Evolutionary conservation across 1,140 invertebrate genomes (phyloP), one percentile per base, ranked within the genome.

Genomic region (Diorhabda elongata): DNA sequence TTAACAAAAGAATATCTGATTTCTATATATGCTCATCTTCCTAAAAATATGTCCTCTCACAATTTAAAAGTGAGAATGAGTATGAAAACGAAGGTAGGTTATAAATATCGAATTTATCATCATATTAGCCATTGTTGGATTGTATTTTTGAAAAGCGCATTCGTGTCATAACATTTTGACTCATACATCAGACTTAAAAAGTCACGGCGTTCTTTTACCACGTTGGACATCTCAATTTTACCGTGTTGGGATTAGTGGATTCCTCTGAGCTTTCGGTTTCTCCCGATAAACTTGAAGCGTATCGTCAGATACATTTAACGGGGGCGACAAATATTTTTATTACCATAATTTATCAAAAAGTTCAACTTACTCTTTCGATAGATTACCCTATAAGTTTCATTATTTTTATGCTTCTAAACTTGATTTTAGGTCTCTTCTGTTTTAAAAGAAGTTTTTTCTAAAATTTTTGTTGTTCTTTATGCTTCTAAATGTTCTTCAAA

Each of bases 141-240:
- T 69, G 59, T 60, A 69, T 9, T 61, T 47, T 42, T 56, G 69
- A 67, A 61, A 59, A n/a, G 59, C 44, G 26, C 42, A 61, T 43
- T 41, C 59, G 5, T 61, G 71, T 72, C 71, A 72, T 67, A 72
- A 72, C 65, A 72, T 72, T 72, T 60, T 72, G 71, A 69, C 71
- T 58, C 71, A 72, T 72, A 72, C 66, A 45, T 72, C 67, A 72
- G 71, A 69, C 68, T 72, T 72, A 72, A 69, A 9, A 43, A 43
- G 26, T 43, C 42, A 43, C 59, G 42, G 26, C 42, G 42, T 8
- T 61, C 11, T 42, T 41, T 61, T 61, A 11, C 26, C 59, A 61
- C 42, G 26, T 61, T 43, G 26, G 59, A 61, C 42, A 42, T 42
- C 59, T 61, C 59, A 61, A 61, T 61, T 61, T 61, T n/a, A 42